phyloP scores from a whole-genome alignment of 2,113 vertebrate genomes.

The Cinclus mexicanus region DNA sequence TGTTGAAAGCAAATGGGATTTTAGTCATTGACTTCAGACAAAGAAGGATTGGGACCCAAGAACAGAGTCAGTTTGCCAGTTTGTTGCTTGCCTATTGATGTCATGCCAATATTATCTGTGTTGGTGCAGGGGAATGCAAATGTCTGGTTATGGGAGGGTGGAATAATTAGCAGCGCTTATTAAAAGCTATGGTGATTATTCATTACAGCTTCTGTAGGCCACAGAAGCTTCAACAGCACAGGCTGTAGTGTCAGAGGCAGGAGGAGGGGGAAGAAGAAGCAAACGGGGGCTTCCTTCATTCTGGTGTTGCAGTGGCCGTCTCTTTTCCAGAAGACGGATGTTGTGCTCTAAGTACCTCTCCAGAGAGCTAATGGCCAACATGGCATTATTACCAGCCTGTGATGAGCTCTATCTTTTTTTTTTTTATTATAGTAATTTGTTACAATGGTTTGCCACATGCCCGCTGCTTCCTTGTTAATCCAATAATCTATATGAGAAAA shows the following conservation, averaged over 20 bases:
- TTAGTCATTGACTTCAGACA: background rate
- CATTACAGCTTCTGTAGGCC: background rate
- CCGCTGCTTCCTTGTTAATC: slow-evolving; percentile 81
- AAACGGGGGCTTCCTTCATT: background rate
- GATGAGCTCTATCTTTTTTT: slow-evolving; percentile 71
- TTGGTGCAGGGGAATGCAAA: background rate
- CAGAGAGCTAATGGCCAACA: slow-evolving; percentile 69
- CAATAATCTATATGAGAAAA: slow-evolving; percentile 86
- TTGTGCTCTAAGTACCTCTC: slow-evolving; percentile 66
- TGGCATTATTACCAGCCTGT: slow-evolving; percentile 73
- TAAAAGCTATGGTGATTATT: slow-evolving; percentile 16
- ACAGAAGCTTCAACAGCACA: background rate
- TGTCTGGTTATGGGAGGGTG: background rate
- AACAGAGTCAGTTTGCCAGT: background rate
- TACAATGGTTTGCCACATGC: slow-evolving; percentile 78
- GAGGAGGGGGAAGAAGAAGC: background rate
- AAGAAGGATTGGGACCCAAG: background rate
- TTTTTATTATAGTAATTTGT: slow-evolving; percentile 81
- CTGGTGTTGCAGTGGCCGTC: slow-evolving; percentile 56
- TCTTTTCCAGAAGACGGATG: slow-evolving; percentile 70
- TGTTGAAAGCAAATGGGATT: background rate
- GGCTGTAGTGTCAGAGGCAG: background rate
- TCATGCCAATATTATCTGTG: background rate
- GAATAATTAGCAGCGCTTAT: slow-evolving; percentile 16
- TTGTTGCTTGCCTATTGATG: background rate